phyloP scores from a whole-genome alignment of 2,113 vertebrate genomes.

The Halichoerus grypus region DNA sequence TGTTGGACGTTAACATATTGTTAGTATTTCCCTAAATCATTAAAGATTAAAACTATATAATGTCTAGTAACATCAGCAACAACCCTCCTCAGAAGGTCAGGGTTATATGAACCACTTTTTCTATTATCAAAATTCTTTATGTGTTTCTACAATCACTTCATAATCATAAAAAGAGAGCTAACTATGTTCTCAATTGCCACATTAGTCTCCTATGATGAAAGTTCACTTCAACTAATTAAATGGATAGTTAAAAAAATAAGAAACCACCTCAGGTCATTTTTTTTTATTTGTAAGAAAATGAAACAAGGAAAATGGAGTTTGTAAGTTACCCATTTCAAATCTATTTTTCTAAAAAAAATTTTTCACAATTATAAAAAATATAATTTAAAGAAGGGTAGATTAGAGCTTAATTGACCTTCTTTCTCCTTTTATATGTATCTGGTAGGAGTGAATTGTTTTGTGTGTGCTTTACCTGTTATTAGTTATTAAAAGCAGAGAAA shows the following conservation, averaged over 20 bases:
- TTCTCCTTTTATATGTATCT: conserved; percentile 19
- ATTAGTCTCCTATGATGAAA: conserved; percentile 3
- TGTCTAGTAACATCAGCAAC: conserved; percentile 10
- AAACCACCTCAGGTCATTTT: not conserved
- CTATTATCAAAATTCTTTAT: conserved; percentile 36
- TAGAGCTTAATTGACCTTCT: not conserved
- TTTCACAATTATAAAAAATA: conserved; percentile 52
- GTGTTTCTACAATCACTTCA: conserved; percentile 42
- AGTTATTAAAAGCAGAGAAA: conserved; percentile 57
- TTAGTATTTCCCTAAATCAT: conserved; percentile 22
- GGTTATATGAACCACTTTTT: conserved; percentile 23
- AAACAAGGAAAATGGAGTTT: conserved; percentile 38
- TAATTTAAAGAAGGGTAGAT: not conserved
- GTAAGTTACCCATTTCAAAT: not conserved
- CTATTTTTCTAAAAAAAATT: conserved; percentile 36
- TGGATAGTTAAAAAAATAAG: not conserved
- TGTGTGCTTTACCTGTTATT: not conserved
- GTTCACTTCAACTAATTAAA: conserved; percentile 36
- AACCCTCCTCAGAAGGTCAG: not conserved
- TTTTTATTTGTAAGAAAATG: conserved; percentile 47
- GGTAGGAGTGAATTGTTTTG: not conserved
- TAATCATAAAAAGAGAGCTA: conserved; percentile 25
- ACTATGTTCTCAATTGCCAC: conserved; percentile 11
- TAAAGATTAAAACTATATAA: conserved; percentile 35
- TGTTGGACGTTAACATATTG: conserved; percentile 47